These are phyloP conservation scores for Aphis gossypii DNA, from an alignment of 1,140 invertebrate genomes.

Conservation along the genomic window DNA sequence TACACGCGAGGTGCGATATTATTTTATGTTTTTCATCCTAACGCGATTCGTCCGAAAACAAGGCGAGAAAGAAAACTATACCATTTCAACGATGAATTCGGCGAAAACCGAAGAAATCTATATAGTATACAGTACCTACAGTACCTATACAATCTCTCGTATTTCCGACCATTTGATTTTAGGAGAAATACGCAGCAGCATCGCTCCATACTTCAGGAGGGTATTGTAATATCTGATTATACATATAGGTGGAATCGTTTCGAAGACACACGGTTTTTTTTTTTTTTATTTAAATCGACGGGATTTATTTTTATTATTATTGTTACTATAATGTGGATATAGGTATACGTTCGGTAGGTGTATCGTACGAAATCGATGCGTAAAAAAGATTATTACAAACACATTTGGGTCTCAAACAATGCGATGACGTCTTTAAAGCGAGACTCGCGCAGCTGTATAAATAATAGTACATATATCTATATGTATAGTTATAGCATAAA, in stretches of 20 bases:
- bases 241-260: background rate
- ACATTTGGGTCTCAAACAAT: background rate
- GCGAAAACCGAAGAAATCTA: background rate
- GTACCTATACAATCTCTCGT: background rate
- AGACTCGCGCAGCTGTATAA: background rate
- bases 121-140: background rate
- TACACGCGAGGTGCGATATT: too few relatives aligned
- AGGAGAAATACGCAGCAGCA: background rate
- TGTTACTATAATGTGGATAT: background rate
- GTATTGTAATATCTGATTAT: background rate
- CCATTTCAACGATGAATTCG: background rate
- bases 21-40: background rate
- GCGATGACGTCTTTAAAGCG: background rate
- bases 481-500: background rate
- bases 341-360: background rate
- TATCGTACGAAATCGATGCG: background rate
- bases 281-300: background rate
- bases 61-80: background rate
- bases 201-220: too few relatives aligned
- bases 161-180: background rate
- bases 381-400: conserved; percentile 14
- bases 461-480: background rate
- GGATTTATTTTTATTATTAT: conserved; percentile 1
- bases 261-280: background rate
- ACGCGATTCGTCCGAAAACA: background rate